These are phyloP conservation scores for Pachypeltis micranthus DNA, from an alignment of 1,140 invertebrate genomes.

Conservation along the genomic window DNA sequence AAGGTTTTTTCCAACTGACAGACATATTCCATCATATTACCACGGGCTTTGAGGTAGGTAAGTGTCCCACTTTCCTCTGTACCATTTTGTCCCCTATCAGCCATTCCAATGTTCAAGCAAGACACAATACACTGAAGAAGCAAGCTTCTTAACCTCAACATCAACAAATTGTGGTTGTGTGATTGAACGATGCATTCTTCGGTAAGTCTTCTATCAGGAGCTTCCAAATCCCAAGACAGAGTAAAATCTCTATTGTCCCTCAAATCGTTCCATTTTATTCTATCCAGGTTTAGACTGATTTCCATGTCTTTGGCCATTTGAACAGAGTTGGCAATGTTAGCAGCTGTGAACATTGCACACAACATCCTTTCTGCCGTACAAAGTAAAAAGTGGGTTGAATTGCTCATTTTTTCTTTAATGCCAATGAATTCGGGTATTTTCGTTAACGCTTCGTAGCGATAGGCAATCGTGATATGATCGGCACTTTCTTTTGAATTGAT, in stretches of 20 bases:
- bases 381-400: conserved; percentile 68
- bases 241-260: conserved; percentile 48
- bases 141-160: conserved; percentile 20
- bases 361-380: conserved; percentile 67
- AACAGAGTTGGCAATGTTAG: conserved; percentile 31
- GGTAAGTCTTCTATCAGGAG: conserved; percentile 14
- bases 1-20: conserved; percentile 8
- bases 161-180: conserved; percentile 19
- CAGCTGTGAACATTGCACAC: conserved; percentile 53
- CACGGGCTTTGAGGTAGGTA: not conserved
- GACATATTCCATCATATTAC: conserved; percentile 1
- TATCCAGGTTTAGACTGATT: conserved; percentile 38
- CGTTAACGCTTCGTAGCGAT: conserved; percentile 86
- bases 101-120: not conserved
- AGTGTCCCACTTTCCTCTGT: not conserved
- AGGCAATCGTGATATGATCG: conserved; percentile 81
- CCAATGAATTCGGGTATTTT: conserved; percentile 85
- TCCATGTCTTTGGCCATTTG: conserved; percentile 38
- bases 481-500: conserved; percentile 79
- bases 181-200: conserved; percentile 17
- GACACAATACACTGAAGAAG: conserved; percentile 15
- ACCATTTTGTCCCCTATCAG: not conserved
- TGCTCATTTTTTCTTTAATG: conserved; percentile 64
- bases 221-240: conserved; percentile 27
- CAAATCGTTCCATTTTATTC: conserved; percentile 39